Evolutionary conservation across 2,888 invertebrate genomes (phyloP).

Genomic region (Conus canariensis): DNA sequence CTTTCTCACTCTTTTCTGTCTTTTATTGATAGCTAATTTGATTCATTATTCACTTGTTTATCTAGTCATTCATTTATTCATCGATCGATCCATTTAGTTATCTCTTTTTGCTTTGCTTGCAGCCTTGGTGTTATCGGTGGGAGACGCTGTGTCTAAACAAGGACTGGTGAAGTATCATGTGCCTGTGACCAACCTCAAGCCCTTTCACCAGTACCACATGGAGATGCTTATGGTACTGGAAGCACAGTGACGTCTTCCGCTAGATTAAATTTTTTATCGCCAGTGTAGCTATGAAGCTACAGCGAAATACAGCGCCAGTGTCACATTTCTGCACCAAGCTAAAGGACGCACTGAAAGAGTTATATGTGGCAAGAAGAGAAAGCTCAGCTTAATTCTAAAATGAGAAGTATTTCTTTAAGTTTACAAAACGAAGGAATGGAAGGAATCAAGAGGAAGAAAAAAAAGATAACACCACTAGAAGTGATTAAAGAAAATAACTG

Average conservation of each 20-base stretch:
- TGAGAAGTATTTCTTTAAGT: no score
- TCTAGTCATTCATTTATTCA: background rate
- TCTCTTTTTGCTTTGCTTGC: background rate
- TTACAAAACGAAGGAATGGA: no score
- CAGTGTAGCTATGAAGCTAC: no score
- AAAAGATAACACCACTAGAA: no score
- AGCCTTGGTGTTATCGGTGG: conserved; percentile 69
- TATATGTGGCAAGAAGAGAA: no score
- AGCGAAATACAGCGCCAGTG: background rate
- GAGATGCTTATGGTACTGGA: conserved; percentile 69
- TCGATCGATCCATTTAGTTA: background rate
- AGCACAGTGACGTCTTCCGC: conserved; percentile 6
- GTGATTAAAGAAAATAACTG: no score
- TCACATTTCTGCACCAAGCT: background rate
- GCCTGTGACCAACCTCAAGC: conserved; percentile 70
- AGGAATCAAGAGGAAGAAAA: no score
- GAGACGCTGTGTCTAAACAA: conserved; percentile 65
- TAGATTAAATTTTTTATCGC: background rate
- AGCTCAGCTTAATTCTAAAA: no score
- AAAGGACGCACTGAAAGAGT: no score
- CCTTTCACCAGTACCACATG: conserved; percentile 76
- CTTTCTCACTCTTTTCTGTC: background rate
- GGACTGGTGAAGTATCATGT: conserved; percentile 69
- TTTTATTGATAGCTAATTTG: background rate
- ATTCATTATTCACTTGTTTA: background rate